Percentiles rank a stretch among this genome's conserved stretches.
Conservation (phyloP, 2,888 invertebrate genomes). For the Diarsia rubi region DNA sequence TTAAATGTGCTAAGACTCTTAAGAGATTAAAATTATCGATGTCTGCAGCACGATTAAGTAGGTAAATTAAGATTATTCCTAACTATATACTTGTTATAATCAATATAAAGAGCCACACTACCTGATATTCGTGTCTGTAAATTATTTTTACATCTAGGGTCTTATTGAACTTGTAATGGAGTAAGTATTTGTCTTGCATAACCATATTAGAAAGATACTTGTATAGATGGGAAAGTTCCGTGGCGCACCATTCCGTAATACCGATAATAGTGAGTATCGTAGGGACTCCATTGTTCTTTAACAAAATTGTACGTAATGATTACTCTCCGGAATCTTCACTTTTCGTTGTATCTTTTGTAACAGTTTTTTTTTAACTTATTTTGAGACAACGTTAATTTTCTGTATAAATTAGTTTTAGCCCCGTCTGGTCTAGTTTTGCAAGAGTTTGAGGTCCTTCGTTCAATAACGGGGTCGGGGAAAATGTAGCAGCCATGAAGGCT, state of each 20-base stretch:
- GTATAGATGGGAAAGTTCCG: conserved; percentile 73
- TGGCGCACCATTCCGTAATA: conserved; percentile 64
- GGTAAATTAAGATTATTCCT: conserved; percentile 10
- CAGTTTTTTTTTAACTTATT: conserved; percentile 51
- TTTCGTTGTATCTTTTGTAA: conserved; percentile 56
- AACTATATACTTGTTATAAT: not conserved
- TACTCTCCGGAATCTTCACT: conserved; percentile 55
- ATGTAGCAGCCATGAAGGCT: too few species aligned
- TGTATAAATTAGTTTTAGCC: too few species aligned
- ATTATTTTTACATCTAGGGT: conserved; percentile 11
- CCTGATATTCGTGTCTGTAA: not conserved
- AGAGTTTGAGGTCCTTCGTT: too few species aligned
- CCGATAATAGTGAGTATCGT: conserved; percentile 62
- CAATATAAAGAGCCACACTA: not conserved
- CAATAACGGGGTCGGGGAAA: too few species aligned
- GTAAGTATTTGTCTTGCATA: conserved; percentile 66
- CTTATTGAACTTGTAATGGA: conserved; percentile 55
- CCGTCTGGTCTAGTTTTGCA: too few species aligned
- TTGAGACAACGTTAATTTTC: conserved; percentile 19
- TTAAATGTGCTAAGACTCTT: not conserved
- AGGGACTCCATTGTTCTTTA: conserved; percentile 65
- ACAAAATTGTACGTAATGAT: conserved; percentile 56
- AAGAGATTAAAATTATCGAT: not conserved
- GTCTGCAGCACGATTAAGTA: not conserved
- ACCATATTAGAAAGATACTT: conserved; percentile 67